A percentile compares a stretch with the other conserved stretches of the same genome.
Conservation (phyloP, 2,888 invertebrate species). For the Linhomoeus sp. region DNA sequence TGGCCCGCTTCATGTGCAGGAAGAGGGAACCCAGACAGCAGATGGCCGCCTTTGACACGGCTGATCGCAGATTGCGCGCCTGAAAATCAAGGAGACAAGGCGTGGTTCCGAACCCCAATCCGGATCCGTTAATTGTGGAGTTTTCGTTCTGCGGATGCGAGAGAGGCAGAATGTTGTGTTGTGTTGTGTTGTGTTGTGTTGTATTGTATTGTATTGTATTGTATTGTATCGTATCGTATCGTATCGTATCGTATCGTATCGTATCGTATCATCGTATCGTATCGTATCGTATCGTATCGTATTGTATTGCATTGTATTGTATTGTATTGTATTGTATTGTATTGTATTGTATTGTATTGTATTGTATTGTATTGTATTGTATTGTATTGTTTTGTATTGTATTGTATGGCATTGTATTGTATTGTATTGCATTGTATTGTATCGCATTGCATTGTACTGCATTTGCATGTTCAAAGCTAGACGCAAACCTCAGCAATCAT, state of each 20-base stretch:
- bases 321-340: background rate
- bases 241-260: no score
- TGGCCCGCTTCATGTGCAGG: conserved; percentile 32
- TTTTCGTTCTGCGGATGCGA: no score
- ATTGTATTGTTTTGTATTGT: background rate
- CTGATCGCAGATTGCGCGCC: conserved; percentile 70
- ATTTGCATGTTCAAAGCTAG: no score
- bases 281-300: no score
- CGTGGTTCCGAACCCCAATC: background rate
- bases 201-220: no score
- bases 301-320: background rate
- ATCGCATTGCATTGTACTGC: background rate
- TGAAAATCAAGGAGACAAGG: conserved; percentile 31
- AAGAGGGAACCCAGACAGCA: conserved; percentile 60
- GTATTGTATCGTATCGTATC: no score
- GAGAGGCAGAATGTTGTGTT: no score
- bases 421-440: background rate
- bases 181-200: no score
- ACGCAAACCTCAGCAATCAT: no score
- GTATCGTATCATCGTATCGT: no score
- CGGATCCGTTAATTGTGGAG: no score
- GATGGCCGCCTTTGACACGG: conserved; percentile 73
- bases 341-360: background rate
- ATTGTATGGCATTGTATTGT: background rate
- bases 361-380: background rate